Conservation (phyloP, 1,140 invertebrate species). For the Archivesica marissinica region DNA sequence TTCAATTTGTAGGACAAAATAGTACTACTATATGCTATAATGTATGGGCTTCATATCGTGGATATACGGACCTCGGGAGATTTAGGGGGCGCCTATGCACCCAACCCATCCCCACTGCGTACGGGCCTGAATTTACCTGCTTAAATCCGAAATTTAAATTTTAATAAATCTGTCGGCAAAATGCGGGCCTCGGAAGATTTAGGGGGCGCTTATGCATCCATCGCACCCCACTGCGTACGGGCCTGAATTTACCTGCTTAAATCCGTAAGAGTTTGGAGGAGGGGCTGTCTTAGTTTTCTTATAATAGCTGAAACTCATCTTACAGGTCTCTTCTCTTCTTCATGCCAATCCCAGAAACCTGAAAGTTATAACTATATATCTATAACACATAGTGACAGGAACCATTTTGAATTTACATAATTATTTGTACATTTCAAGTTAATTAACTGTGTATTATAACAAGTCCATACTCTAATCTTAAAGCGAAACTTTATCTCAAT, state of each 20-base stretch:
- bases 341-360: background rate
- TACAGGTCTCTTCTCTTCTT: background rate
- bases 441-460: background rate
- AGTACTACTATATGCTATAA: background rate
- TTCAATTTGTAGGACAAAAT: background rate
- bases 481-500: background rate
- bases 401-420: background rate
- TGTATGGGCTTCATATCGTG: background rate
- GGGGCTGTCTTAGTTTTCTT: background rate
- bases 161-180: background rate
- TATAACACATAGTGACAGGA: background rate
- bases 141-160: background rate
- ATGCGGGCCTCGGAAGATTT: background rate
- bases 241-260: constrained; percentile 26
- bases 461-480: background rate
- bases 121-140: no score
- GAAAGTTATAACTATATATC: background rate
- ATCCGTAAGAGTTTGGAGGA: constrained; percentile 48
- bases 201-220: no score
- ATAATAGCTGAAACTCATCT: constrained; percentile 52
- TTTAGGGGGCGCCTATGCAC: no score
- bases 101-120: no score
- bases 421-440: background rate
- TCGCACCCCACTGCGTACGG: no score
- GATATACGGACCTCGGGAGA: background rate